These are phyloP conservation scores for Epinotia nisella DNA, from an alignment of 2,888 invertebrate species.

Conservation along the genomic window DNA sequence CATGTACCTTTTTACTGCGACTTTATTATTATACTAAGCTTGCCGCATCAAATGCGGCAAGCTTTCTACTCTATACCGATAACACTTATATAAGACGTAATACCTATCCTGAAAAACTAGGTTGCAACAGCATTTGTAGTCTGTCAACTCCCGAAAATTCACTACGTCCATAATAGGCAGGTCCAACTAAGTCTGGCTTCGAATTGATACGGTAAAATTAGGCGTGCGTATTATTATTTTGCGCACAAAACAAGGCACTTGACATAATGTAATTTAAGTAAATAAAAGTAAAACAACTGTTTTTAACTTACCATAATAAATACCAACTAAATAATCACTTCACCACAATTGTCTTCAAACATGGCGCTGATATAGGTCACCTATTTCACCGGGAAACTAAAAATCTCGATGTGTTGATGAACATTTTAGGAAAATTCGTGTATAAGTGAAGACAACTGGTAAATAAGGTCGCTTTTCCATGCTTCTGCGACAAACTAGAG, in stretches of 20 bases:
- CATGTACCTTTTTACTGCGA: neutral
- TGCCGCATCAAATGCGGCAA: neutral
- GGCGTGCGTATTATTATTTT: too few species aligned
- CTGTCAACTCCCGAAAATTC: neutral
- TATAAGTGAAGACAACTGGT: conserved; percentile 22
- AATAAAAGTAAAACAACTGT: neutral
- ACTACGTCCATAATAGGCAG: neutral
- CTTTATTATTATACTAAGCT: conserved; percentile 8
- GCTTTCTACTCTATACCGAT: neutral
- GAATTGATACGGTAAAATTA: too few species aligned
- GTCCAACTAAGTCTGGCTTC: too few species aligned
- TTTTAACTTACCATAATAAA: conserved; percentile 37
- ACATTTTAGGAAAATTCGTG: conserved; percentile 29
- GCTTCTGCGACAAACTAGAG: conserved; percentile 79
- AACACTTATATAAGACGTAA: neutral
- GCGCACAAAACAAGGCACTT: neutral
- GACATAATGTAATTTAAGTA: conserved; percentile 7
- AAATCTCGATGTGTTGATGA: conserved; percentile 10
- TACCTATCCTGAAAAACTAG: neutral
- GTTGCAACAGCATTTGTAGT: neutral
- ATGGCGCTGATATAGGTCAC: conserved; percentile 28
- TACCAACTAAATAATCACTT: conserved; percentile 10
- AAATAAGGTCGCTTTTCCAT: conserved; percentile 65
- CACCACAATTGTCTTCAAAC: conserved; percentile 30
- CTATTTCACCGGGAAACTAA: conserved; percentile 15